Percentiles rank a stretch among this genome's conserved stretches.
Conservation (phyloP, 2,888 invertebrate species). For the Gymnosoma rotundatum region DNA sequence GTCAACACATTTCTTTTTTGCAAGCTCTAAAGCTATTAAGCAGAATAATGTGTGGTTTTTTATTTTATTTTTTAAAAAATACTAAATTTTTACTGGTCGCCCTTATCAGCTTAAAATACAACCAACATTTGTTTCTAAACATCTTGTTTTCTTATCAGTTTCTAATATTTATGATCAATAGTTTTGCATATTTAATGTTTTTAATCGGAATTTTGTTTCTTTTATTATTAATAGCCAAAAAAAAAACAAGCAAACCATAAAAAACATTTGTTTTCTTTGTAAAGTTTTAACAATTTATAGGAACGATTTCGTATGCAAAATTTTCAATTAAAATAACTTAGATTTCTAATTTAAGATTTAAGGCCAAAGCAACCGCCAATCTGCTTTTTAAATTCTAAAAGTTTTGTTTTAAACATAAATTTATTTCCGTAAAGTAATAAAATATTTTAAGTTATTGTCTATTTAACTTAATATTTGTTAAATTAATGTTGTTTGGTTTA, state of each 20-base stretch:
- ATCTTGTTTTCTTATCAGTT: conserved; percentile 2
- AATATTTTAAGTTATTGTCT: conserved; percentile 25
- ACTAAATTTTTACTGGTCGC: conserved; percentile 6
- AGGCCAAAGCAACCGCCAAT: background rate
- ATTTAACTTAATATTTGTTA: conserved; percentile 10
- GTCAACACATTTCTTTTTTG: no score
- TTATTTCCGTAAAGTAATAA: conserved; percentile 30
- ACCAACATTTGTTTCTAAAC: conserved; percentile 10
- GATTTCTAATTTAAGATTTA: conserved; percentile 17
- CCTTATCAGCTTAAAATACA: background rate
- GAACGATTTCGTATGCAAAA: conserved; percentile 22
- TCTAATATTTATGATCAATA: conserved; percentile 63
- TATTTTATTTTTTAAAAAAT: background rate
- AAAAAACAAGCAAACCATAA: conserved; percentile 19
- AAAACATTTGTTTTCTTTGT: conserved; percentile 16
- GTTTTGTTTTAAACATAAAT: background rate
- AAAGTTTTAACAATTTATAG: background rate
- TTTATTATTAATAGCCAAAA: conserved; percentile 36
- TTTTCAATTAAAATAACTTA: conserved; percentile 20
- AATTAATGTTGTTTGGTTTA: conserved; percentile 25
- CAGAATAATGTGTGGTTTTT: no score
- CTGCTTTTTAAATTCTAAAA: background rate
- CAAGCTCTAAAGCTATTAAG: no score
- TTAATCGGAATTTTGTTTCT: conserved; percentile 50
- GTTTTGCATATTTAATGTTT: conserved; percentile 67